Percentiles rank a stretch among this genome's conserved stretches.
Evolutionary conservation across 1,140 invertebrate genomes (phyloP).

Genomic region (Nautilus pompilius): DNA sequence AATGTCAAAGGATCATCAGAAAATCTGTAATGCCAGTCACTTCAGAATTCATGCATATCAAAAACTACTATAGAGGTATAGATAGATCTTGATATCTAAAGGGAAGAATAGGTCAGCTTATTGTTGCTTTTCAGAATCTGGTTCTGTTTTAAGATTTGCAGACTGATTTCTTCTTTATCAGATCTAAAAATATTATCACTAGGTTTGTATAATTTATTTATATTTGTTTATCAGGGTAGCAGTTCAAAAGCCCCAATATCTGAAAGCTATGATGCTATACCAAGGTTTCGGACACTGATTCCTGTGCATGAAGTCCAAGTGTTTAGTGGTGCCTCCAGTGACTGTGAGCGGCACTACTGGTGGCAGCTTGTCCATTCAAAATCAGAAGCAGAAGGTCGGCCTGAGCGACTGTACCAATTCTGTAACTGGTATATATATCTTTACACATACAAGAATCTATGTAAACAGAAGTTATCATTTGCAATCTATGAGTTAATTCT

Average conservation of each 20-base stretch:
- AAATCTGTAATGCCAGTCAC: no score
- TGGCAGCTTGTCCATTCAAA: constrained; percentile 95
- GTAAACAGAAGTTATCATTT: background rate
- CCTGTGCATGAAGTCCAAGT: constrained; percentile 97
- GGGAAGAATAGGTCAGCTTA: no score
- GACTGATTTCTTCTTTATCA: no score
- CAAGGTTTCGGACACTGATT: constrained; percentile 64
- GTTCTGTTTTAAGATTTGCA: no score
- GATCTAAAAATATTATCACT: no score
- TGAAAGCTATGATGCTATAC: constrained; percentile 3
- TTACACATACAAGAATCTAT: background rate
- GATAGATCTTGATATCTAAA: no score
- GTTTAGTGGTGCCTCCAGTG: constrained; percentile 73
- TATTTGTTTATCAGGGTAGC: background rate
- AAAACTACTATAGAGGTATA: constrained; percentile 26
- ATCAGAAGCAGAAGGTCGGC: constrained; percentile 86
- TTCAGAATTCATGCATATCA: no score
- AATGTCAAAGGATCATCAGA: no score
- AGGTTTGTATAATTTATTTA: no score
- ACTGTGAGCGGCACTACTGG: constrained; percentile 90
- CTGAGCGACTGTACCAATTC: constrained; percentile 94
- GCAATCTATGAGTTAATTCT: background rate
- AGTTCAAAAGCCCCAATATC: background rate
- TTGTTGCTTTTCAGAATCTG: no score
- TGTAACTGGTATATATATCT: constrained; percentile 77